A percentile compares a stretch with the other conserved stretches of the same genome.
These are phyloP conservation scores for Theonella swinhoei DNA, from an alignment of 37 sponge, comb jelly and placozoan species.

Conservation along the genomic window DNA sequence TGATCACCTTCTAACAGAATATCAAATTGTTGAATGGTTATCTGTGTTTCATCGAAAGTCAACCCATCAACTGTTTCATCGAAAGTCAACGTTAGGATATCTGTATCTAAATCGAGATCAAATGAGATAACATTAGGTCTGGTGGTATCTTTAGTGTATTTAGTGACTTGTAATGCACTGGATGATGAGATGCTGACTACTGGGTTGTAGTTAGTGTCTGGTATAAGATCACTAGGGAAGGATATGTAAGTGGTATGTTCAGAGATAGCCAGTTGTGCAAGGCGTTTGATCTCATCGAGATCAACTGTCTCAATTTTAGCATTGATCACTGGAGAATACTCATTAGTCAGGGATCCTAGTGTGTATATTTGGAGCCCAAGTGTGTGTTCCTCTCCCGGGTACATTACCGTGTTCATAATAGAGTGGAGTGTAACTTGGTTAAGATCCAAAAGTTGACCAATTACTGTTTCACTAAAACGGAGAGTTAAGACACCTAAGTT, in stretches of 20 bases:
- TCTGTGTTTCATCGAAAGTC: conserved; percentile 67
- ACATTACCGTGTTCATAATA: neutral
- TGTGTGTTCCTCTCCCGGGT: conserved; percentile 27
- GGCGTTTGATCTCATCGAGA: conserved; percentile 71
- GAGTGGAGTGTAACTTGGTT: conserved; percentile 68
- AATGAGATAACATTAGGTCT: conserved; percentile 56
- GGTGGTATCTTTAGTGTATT: conserved; percentile 65
- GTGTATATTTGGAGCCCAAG: conserved; percentile 29
- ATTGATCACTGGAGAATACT: conserved; percentile 10
- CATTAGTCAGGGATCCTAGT: conserved; percentile 20
- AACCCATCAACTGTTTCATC: conserved; percentile 81
- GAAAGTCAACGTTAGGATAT: conserved; percentile 74
- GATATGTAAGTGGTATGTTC: conserved; percentile 60
- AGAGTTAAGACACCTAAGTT: conserved; percentile 56
- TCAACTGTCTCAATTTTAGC: conserved; percentile 48
- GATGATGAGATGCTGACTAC: conserved; percentile 32
- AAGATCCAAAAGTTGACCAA: conserved; percentile 39
- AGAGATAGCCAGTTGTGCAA: conserved; percentile 58
- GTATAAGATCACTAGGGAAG: conserved; percentile 28
- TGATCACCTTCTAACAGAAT: conserved; percentile 17
- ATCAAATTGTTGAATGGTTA: conserved; percentile 62
- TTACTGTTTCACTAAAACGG: conserved; percentile 80
- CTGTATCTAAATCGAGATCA: conserved; percentile 64
- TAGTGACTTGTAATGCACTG: conserved; percentile 49
- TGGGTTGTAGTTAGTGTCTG: conserved; percentile 69